A percentile compares a stretch with the other conserved stretches of the same genome.
These are phyloP conservation scores for Oxyteleia sp. DNA, from an alignment of 2,888 invertebrate genomes.

Conservation along the genomic window DNA sequence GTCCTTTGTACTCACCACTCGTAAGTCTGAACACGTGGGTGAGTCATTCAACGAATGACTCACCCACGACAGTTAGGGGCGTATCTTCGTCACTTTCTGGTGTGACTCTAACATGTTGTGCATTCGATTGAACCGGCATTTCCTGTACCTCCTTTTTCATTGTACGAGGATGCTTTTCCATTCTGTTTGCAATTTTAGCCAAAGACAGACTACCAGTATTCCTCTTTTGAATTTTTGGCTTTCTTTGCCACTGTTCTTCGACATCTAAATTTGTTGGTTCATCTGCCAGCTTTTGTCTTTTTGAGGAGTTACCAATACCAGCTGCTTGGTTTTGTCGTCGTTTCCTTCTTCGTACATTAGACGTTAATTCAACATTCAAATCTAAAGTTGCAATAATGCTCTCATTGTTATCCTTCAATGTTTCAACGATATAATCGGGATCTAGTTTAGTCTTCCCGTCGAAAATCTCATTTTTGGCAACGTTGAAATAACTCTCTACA, in stretches of 20 bases:
- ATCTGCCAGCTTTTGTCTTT: not conserved
- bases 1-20: no score
- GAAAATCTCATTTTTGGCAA: not conserved
- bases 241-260: not conserved
- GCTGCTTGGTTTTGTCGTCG: not conserved
- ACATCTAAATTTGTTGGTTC: not conserved
- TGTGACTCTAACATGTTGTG: no score
- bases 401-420: not conserved
- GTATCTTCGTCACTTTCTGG: no score
- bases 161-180: no score
- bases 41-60: no score
- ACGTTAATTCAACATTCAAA: constrained; percentile 1
- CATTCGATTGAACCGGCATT: no score
- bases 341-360: constrained; percentile 5
- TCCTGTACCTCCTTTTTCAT: no score
- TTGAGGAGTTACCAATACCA: not conserved
- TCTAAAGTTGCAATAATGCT: constrained; percentile 1
- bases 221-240: not conserved
- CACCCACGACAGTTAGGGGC: no score
- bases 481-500: constrained; percentile 18
- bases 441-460: not conserved
- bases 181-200: not conserved
- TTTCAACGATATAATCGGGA: constrained; percentile 5
- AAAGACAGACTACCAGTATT: not conserved
- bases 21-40: no score